phyloP scores from a whole-genome alignment of 2,888 invertebrate genomes.

The Ernsta delagoae region DNA sequence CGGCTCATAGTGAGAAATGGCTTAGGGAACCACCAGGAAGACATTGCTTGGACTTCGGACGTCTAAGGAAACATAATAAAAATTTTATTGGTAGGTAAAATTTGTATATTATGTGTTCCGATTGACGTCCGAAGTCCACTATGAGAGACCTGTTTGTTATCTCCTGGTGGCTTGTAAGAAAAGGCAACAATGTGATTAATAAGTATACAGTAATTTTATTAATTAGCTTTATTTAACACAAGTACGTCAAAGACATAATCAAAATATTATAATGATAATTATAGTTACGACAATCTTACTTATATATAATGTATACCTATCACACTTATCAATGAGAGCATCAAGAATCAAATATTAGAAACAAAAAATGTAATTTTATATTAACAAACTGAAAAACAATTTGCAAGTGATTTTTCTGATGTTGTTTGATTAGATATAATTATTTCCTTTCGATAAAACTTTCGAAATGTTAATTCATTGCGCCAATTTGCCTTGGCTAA shows the following conservation, averaged over 20 bases:
- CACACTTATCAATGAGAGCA: not conserved
- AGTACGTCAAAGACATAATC: not conserved
- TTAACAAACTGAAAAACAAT: conserved; percentile 13
- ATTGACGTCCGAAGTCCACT: conserved; percentile 33
- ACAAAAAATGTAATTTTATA: not conserved
- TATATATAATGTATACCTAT: too few relatives aligned
- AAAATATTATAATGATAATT: not conserved
- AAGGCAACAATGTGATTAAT: conserved; percentile 31
- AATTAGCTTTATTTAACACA: not conserved
- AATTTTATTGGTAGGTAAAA: conserved; percentile 31
- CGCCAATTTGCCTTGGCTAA: conserved; percentile 37
- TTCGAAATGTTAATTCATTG: conserved; percentile 32
- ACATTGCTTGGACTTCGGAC: conserved; percentile 10
- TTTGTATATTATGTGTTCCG: conserved; percentile 38
- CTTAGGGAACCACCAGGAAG: conserved; percentile 7
- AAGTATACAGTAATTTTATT: not conserved
- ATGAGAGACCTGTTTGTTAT: conserved; percentile 39
- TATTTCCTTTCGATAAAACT: conserved; percentile 20
- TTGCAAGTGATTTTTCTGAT: not conserved
- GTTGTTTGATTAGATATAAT: conserved; percentile 6
- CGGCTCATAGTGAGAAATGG: conserved; percentile 4
- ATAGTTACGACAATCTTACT: not conserved
- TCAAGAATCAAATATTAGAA: not conserved
- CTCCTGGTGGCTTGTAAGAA: conserved; percentile 36
- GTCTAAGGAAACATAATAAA: conserved; percentile 38